These are phyloP conservation scores for Brassicogethes aeneus DNA, from an alignment of 2,888 invertebrate species.

Conservation along the genomic window DNA sequence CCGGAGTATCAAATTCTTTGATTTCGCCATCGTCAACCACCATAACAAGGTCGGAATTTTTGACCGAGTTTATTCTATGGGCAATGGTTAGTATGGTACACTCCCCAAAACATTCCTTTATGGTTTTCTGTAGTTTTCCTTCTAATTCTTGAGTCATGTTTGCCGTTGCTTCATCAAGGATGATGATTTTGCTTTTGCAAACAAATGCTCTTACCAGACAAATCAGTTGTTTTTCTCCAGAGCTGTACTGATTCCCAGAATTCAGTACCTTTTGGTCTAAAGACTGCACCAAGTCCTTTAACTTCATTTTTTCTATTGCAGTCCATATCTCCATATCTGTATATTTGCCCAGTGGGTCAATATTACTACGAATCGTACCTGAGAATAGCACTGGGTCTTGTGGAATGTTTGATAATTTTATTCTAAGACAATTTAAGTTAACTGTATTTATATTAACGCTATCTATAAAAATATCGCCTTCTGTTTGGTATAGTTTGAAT, in stretches of 20 bases:
- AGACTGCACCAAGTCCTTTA: constrained; percentile 28
- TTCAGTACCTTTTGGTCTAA: constrained; percentile 17
- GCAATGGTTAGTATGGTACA: constrained; percentile 46
- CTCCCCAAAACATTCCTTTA: constrained; percentile 40
- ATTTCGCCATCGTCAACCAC: background rate
- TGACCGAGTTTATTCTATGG: constrained; percentile 40
- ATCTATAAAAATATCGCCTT: constrained; percentile 76
- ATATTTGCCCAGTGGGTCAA: constrained; percentile 81
- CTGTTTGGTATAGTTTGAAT: constrained; percentile 69
- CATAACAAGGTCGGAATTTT: constrained; percentile 44
- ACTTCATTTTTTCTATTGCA: constrained; percentile 28
- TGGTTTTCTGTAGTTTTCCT: constrained; percentile 43
- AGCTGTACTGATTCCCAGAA: constrained; percentile 28
- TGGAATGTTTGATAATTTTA: constrained; percentile 72
- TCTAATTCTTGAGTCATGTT: constrained; percentile 46
- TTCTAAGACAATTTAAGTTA: constrained; percentile 63
- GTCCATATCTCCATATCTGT: constrained; percentile 48
- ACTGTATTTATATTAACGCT: constrained; percentile 57
- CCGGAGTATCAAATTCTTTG: constrained; percentile 24
- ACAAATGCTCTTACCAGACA: constrained; percentile 47
- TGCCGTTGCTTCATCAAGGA: constrained; percentile 48
- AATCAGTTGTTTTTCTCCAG: constrained; percentile 46
- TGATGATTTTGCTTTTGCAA: constrained; percentile 39
- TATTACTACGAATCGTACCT: constrained; percentile 77
- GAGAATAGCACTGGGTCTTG: constrained; percentile 81